Evolutionary conservation across 1,140 invertebrate species (phyloP), one percentile per base, ranked within the genome.

Genomic region (Zaprionus inermis): DNA sequence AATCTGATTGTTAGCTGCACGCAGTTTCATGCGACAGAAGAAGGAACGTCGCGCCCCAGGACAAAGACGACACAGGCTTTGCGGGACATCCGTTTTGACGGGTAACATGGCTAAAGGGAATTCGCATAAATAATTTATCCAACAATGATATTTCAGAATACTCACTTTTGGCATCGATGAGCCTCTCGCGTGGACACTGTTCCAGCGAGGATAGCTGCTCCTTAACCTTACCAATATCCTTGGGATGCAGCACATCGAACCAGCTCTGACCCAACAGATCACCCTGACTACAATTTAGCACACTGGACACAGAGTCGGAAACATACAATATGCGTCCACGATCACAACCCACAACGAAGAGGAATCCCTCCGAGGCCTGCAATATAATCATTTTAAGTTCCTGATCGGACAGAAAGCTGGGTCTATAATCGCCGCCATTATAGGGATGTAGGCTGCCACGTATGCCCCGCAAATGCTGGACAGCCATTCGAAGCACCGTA

Each of bases 231-330:
- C 95, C 96, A 34, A 99, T 96, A 92, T 99, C 98, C 92, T 98
- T 98, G 0, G 98, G 98, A 92, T 99, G 98, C 5, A 99, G 93
- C 59, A 98, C 97, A 92, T 99, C 98, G 93, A 99, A 98, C 94
- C 97, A 95, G 90, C 97, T 98, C 93, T 98, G 97, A 1, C 97
- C 97, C 38, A 98, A 93, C 24, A 99, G 93, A 90, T 99, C 98
- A 61, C 94, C 96, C 94, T 97, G 97, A 58, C 96, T 95, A 91
- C 97, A 98, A 91, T 97, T 96, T 9, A 98, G 94, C 65, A 97
- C 95, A 81, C 95, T 95, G 5, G 95, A 96, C 11, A 98, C 97
- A 0, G 98, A 98, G 80, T 98, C 95, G 1, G 97, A 98, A 0
- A 98, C 97, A 92, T 97, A 98, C 1, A 98, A 93, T 77, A 98